Evolutionary conservation across 2,888 invertebrate species (phyloP), one percentile per base, ranked within the genome.

Genomic region (Scaptomyza caliginosa): DNA sequence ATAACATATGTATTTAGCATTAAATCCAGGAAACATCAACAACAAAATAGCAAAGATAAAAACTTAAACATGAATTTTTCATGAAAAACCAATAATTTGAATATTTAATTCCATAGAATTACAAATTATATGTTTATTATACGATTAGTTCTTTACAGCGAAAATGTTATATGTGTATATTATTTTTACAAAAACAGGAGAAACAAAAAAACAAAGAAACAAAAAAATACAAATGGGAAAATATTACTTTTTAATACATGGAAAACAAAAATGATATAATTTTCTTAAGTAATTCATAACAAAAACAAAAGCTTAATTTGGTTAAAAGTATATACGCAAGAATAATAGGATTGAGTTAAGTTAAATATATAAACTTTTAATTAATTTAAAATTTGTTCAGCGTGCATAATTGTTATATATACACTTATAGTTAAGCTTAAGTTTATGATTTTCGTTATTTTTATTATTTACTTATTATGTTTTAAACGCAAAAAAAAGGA

Each of bases 341-440:
- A 38, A 52, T 30, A 39, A 32, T 50, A 54, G 43, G 3, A 24
- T 56, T 52, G 32, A 49, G 34, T 36, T 77, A 74, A 67, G 73
- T 62, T 65, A 68, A 5, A 39, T 69, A 39, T 69, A 42, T 82
- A 73, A 70, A 64, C 52, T 51, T 73, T 71, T 50, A 75, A 67
- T 68, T 64, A 67, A 73, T 70, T 71, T 63, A 48, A 74, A 74
- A 77, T 73, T 81, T 79, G 76, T 77, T 79, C 65, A 70, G 74
- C 82, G 77, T 85, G 80, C 81, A 88, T 86, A 84, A 83, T 88
- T 89, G 89, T 89, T 88, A 79, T 78, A 77, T 74, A 79, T 69
- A 77, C 55, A 86, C 70, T 68, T 70, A 73, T 67, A 68, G 58
- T 60, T 76, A 72, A 65, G 63, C 30, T 64, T 88, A 86, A 82